Evolutionary conservation across 2,113 vertebrate species (phyloP).

Genomic region (Haemorhous mexicanus): DNA sequence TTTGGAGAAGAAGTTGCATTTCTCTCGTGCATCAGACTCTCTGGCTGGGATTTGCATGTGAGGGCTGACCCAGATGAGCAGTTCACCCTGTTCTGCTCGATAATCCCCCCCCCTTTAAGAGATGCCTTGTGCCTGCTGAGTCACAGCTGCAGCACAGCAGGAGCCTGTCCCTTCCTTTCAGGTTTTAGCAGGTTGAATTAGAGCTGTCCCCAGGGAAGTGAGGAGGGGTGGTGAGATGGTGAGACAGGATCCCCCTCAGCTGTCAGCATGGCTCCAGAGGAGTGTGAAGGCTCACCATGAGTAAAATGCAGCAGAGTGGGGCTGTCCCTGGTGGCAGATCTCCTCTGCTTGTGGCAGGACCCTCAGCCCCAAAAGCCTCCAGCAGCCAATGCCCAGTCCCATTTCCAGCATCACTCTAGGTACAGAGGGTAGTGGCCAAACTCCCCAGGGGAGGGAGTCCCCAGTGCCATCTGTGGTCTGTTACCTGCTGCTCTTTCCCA

Average conservation of each 20-base stretch:
- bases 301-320: neutral
- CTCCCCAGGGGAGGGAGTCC: neutral
- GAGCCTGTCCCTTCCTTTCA: neutral
- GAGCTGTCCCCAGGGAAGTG: neutral
- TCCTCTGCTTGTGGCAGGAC: neutral
- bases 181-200: neutral
- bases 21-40: neutral
- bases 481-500: slow-evolving; percentile 19
- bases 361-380: neutral
- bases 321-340: neutral
- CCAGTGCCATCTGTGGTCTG: neutral
- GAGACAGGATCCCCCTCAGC: neutral
- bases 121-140: neutral
- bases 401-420: neutral
- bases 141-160: neutral
- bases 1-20: neutral
- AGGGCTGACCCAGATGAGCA: neutral
- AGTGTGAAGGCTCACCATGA: neutral
- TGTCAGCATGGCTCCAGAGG: neutral
- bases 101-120: fast-evolving
- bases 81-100: neutral
- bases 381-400: neutral
- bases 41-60: neutral
- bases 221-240: neutral
- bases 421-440: neutral